Conservation (phyloP, 2,113 vertebrate species). For the Microcebus murinus region DNA sequence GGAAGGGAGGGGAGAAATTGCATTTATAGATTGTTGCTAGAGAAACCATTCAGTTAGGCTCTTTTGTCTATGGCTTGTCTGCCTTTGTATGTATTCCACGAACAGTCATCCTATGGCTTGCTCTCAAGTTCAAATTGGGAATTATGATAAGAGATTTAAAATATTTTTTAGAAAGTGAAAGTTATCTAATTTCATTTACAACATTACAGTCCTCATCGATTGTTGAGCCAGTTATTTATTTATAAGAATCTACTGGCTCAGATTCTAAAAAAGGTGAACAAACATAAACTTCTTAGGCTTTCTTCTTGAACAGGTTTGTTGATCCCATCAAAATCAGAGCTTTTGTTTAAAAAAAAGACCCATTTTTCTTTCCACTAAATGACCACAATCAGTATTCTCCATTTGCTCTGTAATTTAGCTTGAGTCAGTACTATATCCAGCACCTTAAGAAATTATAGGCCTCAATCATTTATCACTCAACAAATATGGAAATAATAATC, state of each 20-base stretch:
- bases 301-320: not conserved
- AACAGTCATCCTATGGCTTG: not conserved
- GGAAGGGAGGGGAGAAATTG: conserved; percentile 1
- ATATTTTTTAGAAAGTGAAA: not conserved
- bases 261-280: not conserved
- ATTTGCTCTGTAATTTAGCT: not conserved
- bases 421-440: not conserved
- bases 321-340: not conserved
- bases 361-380: not conserved
- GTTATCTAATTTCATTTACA: conserved; percentile 25
- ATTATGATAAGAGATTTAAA: not conserved
- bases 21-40: conserved; percentile 3
- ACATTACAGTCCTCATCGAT: not conserved
- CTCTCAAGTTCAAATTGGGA: not conserved
- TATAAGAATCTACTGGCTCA: not conserved
- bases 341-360: not conserved
- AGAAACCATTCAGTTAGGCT: not conserved
- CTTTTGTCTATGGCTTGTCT: not conserved
- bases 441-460: not conserved
- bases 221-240: not conserved
- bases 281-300: not conserved
- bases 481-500: not conserved
- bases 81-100: not conserved
- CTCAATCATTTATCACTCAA: not conserved
- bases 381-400: not conserved